Evolutionary conservation across 30 jellyfish, hydroid and myxozoan genomes (phyloP).

Genomic region (Kudoa iwatai): DNA sequence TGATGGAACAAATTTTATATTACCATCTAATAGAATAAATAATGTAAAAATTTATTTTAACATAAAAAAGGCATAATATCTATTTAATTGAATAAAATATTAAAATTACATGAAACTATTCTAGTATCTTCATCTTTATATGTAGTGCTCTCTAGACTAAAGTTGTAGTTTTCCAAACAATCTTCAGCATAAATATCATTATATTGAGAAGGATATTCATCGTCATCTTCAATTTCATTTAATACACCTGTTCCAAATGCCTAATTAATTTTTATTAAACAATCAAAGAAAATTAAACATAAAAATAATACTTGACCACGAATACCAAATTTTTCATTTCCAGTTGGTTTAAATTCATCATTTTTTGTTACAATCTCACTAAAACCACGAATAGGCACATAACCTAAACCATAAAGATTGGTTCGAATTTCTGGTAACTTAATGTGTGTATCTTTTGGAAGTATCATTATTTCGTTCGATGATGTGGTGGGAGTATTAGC

Average conservation of each 20-base stretch:
- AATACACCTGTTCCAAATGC: constrained; percentile 97
- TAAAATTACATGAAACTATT: too few relatives aligned
- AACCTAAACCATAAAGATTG: constrained; percentile 65
- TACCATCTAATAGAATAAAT: too few relatives aligned
- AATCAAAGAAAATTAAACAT: background rate
- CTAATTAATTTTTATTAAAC: constrained; percentile 2
- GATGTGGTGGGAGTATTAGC: too few relatives aligned
- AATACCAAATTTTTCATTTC: constrained; percentile 43
- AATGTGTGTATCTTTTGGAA: constrained; percentile 68
- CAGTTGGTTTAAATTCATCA: constrained; percentile 43
- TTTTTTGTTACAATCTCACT: constrained; percentile 4
- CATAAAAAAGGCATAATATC: too few relatives aligned
- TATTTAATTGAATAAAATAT: too few relatives aligned
- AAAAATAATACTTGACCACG: constrained; percentile 24
- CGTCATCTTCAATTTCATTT: constrained; percentile 70
- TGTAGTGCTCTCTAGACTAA: too few relatives aligned
- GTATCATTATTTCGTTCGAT: too few relatives aligned
- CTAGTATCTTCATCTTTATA: too few relatives aligned
- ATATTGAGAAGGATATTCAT: constrained; percentile 7
- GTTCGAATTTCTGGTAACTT: constrained; percentile 18
- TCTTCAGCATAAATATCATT: constrained; percentile 23
- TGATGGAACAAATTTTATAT: too few relatives aligned
- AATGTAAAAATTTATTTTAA: too few relatives aligned
- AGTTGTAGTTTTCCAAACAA: too few relatives aligned
- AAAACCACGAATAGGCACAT: constrained; percentile 12